Base-by-base conservation (phyloP, 2,113 vertebrate species). In the Sphaerodactylus townsendi region DNA sequence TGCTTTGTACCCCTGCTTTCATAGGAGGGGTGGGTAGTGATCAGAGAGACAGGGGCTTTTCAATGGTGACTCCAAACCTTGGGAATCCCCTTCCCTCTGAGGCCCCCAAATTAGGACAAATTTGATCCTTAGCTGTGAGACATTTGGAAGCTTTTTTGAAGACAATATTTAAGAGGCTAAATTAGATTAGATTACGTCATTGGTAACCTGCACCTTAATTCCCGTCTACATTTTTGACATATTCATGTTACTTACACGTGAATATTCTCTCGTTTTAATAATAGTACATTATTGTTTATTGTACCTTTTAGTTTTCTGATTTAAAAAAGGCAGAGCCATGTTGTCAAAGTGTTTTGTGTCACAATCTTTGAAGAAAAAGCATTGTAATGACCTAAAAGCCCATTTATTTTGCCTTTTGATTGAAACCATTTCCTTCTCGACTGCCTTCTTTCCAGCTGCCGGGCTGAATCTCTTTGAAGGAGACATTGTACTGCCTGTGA, bases 391-490 rank as follows among this genome's bases (percentile, higher is more conserved):
- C 64, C 28, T 82, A 2, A 81, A 85, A 83, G 46, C 41, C 41
- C 11, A 2, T n/a, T 2, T 53, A 15, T 53, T 79, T 77, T 81
- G 25, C 14, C 79, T 69, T n/a, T 79, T 84, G 2, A 64, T 89
- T 87, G 59, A 91, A 66, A 78, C 69, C 5, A 1, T 35, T 68
- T 77, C 71, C 68, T 74, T 73, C 71, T 71, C 59, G 73, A 93
- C 77, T 89, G 13, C 35, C 68, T 70, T 80, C 77, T 46, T 81
- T 87, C 82, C 73, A 98, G 98, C 93, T 92, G 96, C 96, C 89
- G 95, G 97, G 48, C 85, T 94, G 77, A 87, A 95, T 37, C 96
- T 99, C 79, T 95, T 98, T 88, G 95, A 99, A 85, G 98, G 98
- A 2, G 98, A 99, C 88, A 99, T 98, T 83, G 69, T 96, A 25